These are phyloP conservation scores for Ophiodon elongatus DNA, from an alignment of 2,113 vertebrate species.

Conservation along the genomic window DNA sequence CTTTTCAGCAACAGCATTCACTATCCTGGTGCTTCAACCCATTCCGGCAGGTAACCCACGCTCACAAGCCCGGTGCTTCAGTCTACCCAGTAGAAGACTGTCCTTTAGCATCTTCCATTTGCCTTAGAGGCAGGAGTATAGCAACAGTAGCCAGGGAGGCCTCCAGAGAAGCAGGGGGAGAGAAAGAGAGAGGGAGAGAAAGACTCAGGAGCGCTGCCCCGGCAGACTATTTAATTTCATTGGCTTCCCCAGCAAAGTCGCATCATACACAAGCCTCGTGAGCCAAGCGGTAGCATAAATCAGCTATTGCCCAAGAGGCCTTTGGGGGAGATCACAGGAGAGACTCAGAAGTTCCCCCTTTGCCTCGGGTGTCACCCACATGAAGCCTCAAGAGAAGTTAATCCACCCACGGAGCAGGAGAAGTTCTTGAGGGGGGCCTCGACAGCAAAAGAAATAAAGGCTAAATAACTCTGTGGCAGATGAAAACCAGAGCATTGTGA, in stretches of 20 bases:
- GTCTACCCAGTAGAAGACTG: conserved; percentile 5
- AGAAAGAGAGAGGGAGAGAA: neutral
- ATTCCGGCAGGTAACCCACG: conserved; percentile 5
- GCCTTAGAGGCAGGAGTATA: conserved; percentile 53
- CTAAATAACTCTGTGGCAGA: conserved; percentile 16
- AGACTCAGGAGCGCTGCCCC: conserved; percentile 33
- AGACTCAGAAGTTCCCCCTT: neutral
- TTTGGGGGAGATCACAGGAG: conserved; percentile 12
- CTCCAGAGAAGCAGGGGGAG: conserved; percentile 32
- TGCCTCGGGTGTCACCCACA: conserved; percentile 1
- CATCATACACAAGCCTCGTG: conserved; percentile 8
- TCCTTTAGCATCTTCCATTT: conserved; percentile 52
- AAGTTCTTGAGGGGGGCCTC: neutral
- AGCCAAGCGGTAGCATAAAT: conserved; percentile 24
- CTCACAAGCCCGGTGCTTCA: conserved; percentile 43
- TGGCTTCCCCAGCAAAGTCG: conserved; percentile 4
- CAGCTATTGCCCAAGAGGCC: conserved; percentile 9
- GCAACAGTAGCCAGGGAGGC: conserved; percentile 47
- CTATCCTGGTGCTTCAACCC: conserved; percentile 32
- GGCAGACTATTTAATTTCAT: conserved; percentile 25
- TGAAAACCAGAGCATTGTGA: neutral
- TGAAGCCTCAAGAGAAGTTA: conserved; percentile 15
- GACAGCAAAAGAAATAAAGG: neutral
- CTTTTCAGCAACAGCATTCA: neutral
- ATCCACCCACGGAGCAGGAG: conserved; percentile 6